phyloP scores from a whole-genome alignment of 2,113 vertebrate species.

The Podarcis raffonei region DNA sequence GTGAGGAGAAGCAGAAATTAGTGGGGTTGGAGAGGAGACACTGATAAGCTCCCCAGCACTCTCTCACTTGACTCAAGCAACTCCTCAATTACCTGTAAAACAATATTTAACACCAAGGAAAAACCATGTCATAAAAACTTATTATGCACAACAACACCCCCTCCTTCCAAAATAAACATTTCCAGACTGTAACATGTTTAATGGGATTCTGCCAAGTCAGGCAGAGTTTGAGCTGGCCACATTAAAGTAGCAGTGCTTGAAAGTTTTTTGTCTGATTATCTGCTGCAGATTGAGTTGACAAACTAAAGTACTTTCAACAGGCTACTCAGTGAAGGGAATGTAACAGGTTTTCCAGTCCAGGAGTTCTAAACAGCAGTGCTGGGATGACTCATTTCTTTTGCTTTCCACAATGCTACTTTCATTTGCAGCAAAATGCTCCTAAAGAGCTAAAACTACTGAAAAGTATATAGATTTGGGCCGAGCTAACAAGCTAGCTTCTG shows the following conservation, averaged over 20 bases:
- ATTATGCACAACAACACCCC: neutral
- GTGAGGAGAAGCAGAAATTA: neutral
- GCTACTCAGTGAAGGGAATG: neutral
- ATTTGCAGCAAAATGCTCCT: conserved; percentile 5
- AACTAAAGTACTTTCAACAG: neutral
- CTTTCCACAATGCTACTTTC: neutral
- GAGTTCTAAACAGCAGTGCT: conserved; percentile 1
- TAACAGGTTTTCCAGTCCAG: neutral
- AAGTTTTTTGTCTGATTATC: conserved; percentile 37
- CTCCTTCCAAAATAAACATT: neutral
- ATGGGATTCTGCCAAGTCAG: conserved; percentile 33
- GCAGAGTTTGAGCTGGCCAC: conserved; percentile 25
- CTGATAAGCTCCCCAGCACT: neutral
- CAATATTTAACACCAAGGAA: neutral
- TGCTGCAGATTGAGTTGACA: conserved; percentile 22
- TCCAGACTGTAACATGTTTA: neutral
- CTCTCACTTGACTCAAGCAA: neutral
- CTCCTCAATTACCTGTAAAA: neutral
- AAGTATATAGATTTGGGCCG: neutral
- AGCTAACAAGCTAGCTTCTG: neutral
- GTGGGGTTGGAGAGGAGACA: neutral
- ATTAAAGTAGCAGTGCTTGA: conserved; percentile 30
- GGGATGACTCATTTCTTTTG: conserved; percentile 7
- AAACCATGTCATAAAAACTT: neutral
- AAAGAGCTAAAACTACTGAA: neutral